A percentile compares a stretch with the other conserved stretches of the same genome.
Evolutionary conservation across 2,113 vertebrate genomes (phyloP).

Genomic region (Nicator chloris): DNA sequence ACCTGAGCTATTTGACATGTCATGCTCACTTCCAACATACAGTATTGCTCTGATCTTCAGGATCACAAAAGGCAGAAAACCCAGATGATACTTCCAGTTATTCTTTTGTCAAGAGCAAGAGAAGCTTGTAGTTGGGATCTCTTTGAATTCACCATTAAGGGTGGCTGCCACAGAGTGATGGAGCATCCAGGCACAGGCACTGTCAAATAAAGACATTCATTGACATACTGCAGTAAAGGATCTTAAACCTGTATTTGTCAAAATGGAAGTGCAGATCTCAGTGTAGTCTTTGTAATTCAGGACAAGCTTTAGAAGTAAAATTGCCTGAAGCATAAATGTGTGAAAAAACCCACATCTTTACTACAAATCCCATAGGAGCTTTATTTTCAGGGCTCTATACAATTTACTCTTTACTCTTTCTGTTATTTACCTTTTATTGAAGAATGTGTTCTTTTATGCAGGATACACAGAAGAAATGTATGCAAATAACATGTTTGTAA

Average conservation of each 20-base stretch:
- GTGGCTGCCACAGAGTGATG: neutral
- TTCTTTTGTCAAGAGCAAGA: neutral
- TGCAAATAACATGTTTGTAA: neutral
- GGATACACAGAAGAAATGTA: neutral
- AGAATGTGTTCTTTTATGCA: neutral
- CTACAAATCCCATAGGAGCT: neutral
- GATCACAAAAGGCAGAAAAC: neutral
- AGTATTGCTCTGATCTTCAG: neutral
- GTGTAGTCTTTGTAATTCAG: neutral
- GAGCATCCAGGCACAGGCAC: neutral
- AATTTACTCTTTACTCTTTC: neutral
- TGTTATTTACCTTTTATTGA: slow-evolving; percentile 6
- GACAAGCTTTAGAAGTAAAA: neutral
- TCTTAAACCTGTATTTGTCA: neutral
- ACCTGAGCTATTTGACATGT: neutral
- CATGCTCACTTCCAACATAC: neutral
- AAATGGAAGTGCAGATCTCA: neutral
- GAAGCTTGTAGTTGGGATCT: neutral
- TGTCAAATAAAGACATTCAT: neutral
- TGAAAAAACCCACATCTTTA: neutral
- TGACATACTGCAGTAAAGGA: neutral
- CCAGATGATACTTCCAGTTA: neutral
- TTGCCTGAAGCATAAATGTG: neutral
- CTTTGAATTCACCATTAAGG: neutral
- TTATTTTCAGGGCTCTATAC: neutral